phyloP scores from a whole-genome alignment of 2,113 vertebrate genomes.

The Xyrauchen texanus region DNA sequence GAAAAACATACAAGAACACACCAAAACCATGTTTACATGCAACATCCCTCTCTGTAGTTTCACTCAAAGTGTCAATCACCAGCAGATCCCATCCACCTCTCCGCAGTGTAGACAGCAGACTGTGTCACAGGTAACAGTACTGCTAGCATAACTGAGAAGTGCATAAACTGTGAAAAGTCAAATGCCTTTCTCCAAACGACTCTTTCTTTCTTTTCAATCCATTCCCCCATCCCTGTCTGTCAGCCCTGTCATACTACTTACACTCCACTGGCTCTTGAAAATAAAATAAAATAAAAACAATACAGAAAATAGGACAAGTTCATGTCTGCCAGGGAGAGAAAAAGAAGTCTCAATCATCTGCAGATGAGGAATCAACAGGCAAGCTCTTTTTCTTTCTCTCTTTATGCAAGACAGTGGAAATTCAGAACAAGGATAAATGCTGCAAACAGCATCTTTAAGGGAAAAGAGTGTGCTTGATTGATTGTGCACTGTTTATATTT shows the following conservation, averaged over 20 bases:
- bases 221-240: constrained; percentile 32
- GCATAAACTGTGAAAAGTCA: constrained; percentile 31
- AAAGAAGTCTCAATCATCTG: constrained; percentile 31
- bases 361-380: constrained; percentile 22
- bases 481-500: background rate
- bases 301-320: constrained; percentile 36
- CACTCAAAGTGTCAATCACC: background rate
- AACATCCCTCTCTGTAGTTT: background rate
- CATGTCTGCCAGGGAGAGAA: constrained; percentile 34
- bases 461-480: background rate
- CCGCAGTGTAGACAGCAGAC: background rate
- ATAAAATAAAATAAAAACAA: background rate
- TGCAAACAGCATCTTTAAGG: constrained; percentile 13
- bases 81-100: background rate
- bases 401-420: constrained; percentile 1
- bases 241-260: constrained; percentile 31
- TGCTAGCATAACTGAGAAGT: background rate
- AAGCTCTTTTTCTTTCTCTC: constrained; percentile 5
- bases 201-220: constrained; percentile 12
- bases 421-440: constrained; percentile 33
- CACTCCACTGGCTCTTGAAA: constrained; percentile 30
- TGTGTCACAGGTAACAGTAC: background rate
- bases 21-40: background rate
- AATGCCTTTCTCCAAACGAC: constrained; percentile 16
- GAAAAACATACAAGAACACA: constrained; percentile 38